A percentile compares a stretch with the other conserved stretches of the same genome.
Evolutionary conservation across 2,888 invertebrate species (phyloP).

Genomic region (Ectemnius continuus): DNA sequence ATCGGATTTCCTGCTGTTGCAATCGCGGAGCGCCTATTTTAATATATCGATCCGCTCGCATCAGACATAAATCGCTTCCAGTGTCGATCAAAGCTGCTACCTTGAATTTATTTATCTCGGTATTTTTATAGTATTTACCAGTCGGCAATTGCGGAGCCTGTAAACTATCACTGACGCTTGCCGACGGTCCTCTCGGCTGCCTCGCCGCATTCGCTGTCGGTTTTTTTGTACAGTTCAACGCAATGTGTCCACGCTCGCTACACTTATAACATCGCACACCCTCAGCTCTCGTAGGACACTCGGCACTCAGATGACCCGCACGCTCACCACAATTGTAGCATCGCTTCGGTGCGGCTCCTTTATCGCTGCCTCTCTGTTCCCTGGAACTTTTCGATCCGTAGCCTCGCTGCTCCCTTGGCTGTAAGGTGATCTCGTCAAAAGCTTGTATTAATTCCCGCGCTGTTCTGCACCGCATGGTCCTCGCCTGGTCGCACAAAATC

Average conservation of each 20-base stretch:
- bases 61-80: not conserved
- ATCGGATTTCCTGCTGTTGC: not conserved
- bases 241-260: slow-evolving; percentile 6
- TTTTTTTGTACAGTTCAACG: slow-evolving; percentile 5
- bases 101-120: not conserved
- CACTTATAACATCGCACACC: slow-evolving; percentile 11
- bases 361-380: no score
- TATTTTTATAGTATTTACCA: slow-evolving; percentile 8
- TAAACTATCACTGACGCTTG: not conserved
- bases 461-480: slow-evolving; percentile 4
- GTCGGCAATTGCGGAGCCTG: not conserved
- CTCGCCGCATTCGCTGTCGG: not conserved
- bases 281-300: not conserved
- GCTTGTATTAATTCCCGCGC: not conserved
- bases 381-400: no score
- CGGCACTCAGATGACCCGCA: not conserved
- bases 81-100: slow-evolving; percentile 17
- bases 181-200: no score
- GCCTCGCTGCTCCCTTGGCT: not conserved
- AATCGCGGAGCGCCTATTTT: slow-evolving; percentile 7
- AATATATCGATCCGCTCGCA: slow-evolving; percentile 19
- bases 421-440: slow-evolving; percentile 12
- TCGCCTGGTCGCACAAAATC: slow-evolving; percentile 7
- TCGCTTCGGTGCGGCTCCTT: no score
- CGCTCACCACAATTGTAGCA: not conserved